Percentiles rank a stretch among this genome's conserved stretches.
Conservation (phyloP, 2,113 vertebrate genomes). For the Lamprotornis superbus region DNA sequence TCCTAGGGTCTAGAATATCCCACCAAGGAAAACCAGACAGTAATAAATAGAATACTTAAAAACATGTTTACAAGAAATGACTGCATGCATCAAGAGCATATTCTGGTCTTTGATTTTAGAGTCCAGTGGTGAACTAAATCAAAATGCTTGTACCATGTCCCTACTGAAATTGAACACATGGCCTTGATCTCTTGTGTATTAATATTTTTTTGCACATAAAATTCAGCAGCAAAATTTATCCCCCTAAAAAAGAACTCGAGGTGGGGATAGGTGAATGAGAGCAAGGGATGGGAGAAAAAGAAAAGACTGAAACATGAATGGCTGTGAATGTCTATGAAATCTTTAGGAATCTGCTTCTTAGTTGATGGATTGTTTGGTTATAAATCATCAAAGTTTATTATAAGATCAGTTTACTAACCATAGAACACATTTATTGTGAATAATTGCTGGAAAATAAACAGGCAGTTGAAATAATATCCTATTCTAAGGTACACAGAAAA, state of each 20-base stretch:
- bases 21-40: neutral
- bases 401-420: neutral
- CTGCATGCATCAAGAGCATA: neutral
- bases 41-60: conserved; percentile 5
- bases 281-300: neutral
- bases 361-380: neutral
- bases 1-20: neutral
- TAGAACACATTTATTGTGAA: neutral
- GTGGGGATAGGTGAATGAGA: too few relatives aligned
- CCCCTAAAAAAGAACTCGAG: neutral
- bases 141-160: neutral
- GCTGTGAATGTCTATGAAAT: neutral
- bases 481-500: neutral
- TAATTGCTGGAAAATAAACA: neutral
- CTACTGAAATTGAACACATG: conserved; percentile 38
- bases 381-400: neutral
- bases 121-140: conserved; percentile 24
- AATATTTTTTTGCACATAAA: neutral
- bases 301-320: neutral
- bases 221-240: neutral
- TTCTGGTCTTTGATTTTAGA: conserved; percentile 11
- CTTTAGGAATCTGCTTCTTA: neutral
- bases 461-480: neutral
- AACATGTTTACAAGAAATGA: conserved; percentile 20
- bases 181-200: neutral